Percentiles rank a stretch among this genome's conserved stretches.
Evolutionary conservation across 2,888 invertebrate species (phyloP).

Genomic region (Prosapia bicincta): DNA sequence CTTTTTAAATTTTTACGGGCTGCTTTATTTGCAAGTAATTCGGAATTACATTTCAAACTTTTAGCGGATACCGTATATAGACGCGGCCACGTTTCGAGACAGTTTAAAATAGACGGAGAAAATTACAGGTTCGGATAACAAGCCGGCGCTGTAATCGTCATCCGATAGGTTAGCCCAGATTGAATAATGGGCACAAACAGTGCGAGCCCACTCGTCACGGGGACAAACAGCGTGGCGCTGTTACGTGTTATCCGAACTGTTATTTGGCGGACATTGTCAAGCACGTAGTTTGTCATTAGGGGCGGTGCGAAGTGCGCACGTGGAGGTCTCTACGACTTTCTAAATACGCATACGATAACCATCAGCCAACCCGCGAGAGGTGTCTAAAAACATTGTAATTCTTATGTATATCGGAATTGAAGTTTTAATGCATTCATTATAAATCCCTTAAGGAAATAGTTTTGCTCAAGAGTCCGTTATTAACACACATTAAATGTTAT

Average conservation of each 20-base stretch:
- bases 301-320: background rate
- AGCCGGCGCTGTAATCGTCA: background rate
- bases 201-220: background rate
- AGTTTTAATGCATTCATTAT: too few relatives aligned
- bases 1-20: too few relatives aligned
- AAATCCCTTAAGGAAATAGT: too few relatives aligned
- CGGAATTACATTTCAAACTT: background rate
- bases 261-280: background rate
- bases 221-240: background rate
- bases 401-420: too few relatives aligned
- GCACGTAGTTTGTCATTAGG: slow-evolving; percentile 2
- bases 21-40: too few relatives aligned
- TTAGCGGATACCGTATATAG: background rate
- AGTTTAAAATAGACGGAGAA: background rate
- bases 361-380: background rate
- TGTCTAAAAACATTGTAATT: too few relatives aligned
- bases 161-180: background rate
- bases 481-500: too few relatives aligned
- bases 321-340: background rate
- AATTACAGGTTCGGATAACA: background rate
- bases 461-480: too few relatives aligned
- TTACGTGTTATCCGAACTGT: background rate
- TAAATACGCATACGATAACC: background rate
- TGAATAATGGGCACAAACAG: background rate
- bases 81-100: background rate